These are phyloP conservation scores for Phalera bucephala DNA, from an alignment of 2,888 invertebrate genomes.

Conservation along the genomic window DNA sequence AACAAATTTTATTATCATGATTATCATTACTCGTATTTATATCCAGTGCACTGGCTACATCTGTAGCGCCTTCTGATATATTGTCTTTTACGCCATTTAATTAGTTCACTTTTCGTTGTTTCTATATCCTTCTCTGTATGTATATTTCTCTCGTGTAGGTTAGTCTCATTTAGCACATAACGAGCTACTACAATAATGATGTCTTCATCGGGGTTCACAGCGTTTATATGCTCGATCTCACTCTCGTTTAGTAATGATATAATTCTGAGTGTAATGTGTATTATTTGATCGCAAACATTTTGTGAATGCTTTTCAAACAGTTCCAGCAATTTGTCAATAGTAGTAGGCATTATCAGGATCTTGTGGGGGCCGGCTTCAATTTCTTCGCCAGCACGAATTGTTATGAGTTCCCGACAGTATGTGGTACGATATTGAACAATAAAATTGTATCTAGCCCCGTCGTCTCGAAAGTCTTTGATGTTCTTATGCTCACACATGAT, in stretches of 20 bases:
- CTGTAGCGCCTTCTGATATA: background rate
- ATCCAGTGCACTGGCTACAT: background rate
- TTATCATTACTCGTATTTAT: too few relatives aligned
- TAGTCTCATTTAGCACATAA: constrained; percentile 6
- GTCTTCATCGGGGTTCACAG: constrained; percentile 24
- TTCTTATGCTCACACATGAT: constrained; percentile 5
- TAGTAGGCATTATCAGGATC: constrained; percentile 14
- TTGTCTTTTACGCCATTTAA: background rate
- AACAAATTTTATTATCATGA: too few relatives aligned
- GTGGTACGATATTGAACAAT: constrained; percentile 4
- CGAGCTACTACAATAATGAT: constrained; percentile 13
- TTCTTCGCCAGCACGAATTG: constrained; percentile 12
- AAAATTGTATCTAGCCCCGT: constrained; percentile 8
- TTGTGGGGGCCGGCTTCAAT: constrained; percentile 11
- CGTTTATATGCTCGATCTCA: constrained; percentile 7
- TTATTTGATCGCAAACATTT: constrained; percentile 16
- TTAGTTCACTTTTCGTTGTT: background rate
- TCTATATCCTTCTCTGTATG: background rate
- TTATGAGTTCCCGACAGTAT: constrained; percentile 2
- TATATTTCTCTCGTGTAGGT: too few relatives aligned
- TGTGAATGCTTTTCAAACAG: constrained; percentile 11
- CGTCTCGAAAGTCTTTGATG: constrained; percentile 9
- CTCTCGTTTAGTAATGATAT: constrained; percentile 7
- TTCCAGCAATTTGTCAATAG: constrained; percentile 12
- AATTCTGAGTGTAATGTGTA: constrained; percentile 14